Base-by-base conservation (phyloP, 2,113 vertebrate genomes). In the Brachyhypopomus gauderio region DNA sequence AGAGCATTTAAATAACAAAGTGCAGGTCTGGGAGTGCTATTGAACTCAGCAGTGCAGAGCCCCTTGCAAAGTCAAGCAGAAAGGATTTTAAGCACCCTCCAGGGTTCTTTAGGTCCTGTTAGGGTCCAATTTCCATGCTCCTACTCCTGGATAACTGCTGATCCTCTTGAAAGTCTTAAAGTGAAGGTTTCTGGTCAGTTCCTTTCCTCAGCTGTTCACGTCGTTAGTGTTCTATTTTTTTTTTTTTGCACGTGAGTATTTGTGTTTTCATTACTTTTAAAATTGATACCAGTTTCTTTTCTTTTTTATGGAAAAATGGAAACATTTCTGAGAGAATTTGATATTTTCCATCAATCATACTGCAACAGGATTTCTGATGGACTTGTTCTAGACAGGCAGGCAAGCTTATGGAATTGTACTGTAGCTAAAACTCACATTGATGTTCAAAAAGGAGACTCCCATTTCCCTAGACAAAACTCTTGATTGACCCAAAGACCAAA, bases 1-100 rank as follows among this genome's bases (percentile, higher is more conserved):
- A 58, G 30, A 80, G 67, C 27, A 80, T 85, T 80, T 80, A 80
- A 83, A 85, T 80, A 79, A 76, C 80, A 82, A 83, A 80, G 77
- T 77, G 63, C 45, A 80, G 60, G 63, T 80, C 38, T 85, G 70
- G 74, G 78, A 83, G 78, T 55, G 78, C 62, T 76, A 67, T 36
- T 79, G 27, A 69, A 70, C 73, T 74, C 78, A 70, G 69, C 62
- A 45, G 70, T 78, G 69, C 38, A 72, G 36, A 80, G 36, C 56
- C 80, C 59, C 36, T 41, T 38, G 48, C 22, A 63, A 72, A 85
- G 79, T 82, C 45, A 34, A 75, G 55, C 34, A 30, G 25, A 79
- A 77, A 75, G 59, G 55, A 72, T 77, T 85, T 83, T 83, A 66
- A 77, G 41, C 23, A 52, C 45, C 77, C 81, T 79, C 58, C 60